Evolutionary conservation across 2,113 vertebrate genomes (phyloP), one percentile per base, ranked within the genome.

Genomic region (Stigmatopora nigra): DNA sequence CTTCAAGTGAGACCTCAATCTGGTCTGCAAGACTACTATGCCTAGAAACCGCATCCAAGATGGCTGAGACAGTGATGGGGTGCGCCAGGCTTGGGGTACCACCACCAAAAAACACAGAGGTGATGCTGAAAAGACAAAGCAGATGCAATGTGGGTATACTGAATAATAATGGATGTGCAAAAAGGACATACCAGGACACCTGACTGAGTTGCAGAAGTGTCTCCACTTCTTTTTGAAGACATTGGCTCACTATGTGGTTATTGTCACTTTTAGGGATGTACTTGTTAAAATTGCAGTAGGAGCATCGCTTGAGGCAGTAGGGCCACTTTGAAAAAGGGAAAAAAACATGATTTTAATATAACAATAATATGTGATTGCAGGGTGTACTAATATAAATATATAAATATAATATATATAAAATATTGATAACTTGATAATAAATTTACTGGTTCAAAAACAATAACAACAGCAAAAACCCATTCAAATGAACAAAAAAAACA

Each of bases 231-330:
- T 10, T 85, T 78, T 91, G 90, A 72, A 98, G 89, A 48, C 94
- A 94, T 65, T 81, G 20, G 0, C 87, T 82, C 89, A 97, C 35
- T 1, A 88, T 74, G 0, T 19, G 71, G 65, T 92, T 84, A 0
- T 93, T 90, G 78, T 89, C 79, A 1, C 76, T 83, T 0, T 85
- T 91, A 67, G 90, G 76, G 53, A 94, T 90, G 64, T 95, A 97
- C 60, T 94, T 95, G 85, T 97, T 99, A 77, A 98, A 98, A 85
- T 82, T 97, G 84, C 95, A 98, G 86, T 97, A 98, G 71, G 89
- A 90, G 73, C 96, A 99, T 52, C 92, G 91, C 69, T 92, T 92
- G 68, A 95, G 88, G 60, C 96, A 98, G 82, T 94, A 98, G 0
- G 96, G 96, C 95, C 96, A 98, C 96, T 99, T 80, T 0, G 16